Base-by-base conservation (phyloP, 2,113 vertebrate genomes). In the Pollimyrus isidori region DNA sequence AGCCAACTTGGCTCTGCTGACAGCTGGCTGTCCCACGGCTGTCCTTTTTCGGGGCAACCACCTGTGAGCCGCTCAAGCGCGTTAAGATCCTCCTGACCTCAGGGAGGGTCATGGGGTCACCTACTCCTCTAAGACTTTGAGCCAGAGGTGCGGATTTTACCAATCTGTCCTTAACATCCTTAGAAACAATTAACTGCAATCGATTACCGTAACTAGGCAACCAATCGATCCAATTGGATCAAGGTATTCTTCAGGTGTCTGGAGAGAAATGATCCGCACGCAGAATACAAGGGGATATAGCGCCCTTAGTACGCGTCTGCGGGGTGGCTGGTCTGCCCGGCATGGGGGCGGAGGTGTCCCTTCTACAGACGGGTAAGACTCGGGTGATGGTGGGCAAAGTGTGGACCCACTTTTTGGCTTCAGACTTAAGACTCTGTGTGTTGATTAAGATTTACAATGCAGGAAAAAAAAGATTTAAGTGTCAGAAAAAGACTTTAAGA, bases 351-450 rank as follows among this genome's bases (percentile, higher is more conserved):
- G 46, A 86, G 10, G 1, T 86, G 88, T 89, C 90, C 45, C 88
- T 91, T 90, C 87, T 87, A 35, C 39, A 52, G 30, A 49, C 26
- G 15, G 30, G 15, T 95, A 95, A 95, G 95, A 95, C 94, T 93
- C 91, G 86, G 62, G 90, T 92, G 52, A 88, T 35, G 45, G 94
- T 93, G 90, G 93, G 91, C 87, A 93, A 89, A 90, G 92, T 93
- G 90, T 93, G 90, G 93, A 92, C 93, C 90, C 91, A 46, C 92
- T 92, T 91, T 89, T 91, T 88, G 84, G 91, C 92, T 92, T 93
- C 90, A 83, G 82, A 90, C 94, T 96, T 96, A 96, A 96, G 96
- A 96, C 96, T 96, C 58, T 58, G 92, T 95, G 94, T 94, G 92
- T 95, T 94, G 91, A 90, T 95, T 93, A 95, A 95, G 93, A 93